Base-by-base conservation (phyloP, 2,113 vertebrate species). In the Notiomystis cincta region DNA sequence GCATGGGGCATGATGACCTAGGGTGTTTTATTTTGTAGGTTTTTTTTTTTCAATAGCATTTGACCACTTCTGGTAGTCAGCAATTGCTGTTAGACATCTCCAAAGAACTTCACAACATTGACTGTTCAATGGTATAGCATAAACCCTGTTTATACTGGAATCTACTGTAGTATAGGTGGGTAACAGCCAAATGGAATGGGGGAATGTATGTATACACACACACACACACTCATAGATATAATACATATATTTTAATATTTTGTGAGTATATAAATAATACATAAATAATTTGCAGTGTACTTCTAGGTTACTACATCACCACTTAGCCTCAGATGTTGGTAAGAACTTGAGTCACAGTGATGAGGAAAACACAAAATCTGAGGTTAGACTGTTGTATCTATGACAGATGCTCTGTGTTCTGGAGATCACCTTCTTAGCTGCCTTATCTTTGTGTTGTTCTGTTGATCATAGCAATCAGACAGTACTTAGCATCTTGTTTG, bases 191-290 rank as follows among this genome's bases (percentile, higher is more conserved):
- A 10, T 0, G 2, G 8, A 19, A 5, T 9, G 4, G 15, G 7
- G 4, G 8, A 6, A 10, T 51, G n/a, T 70, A 7, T 21, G 16
- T 37, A 2, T 13, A 9, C 1, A 1, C 22, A 10, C 4, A 20
- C 2, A 13, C 8, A 50, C 3, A 19, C 1, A 3, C 4, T 27
- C 5, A 18, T 10, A 37, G 9, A 71, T 40, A 40, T 24, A 62
- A 10, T 37, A 14, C 4, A 9, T 23, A 0, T 35, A 27, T 69
- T 60, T 31, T n/a, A 58, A 37, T 50, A 47, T 4, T 66, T 23
- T 25, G 16, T 24, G 10, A 67, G 24, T 31, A 18, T 40, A 33
- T 28, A 47, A 50, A 45, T 54, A 53, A 56, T 23, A 28, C 0
- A 21, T 3, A 15, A 48, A 40, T 56, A 19, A 60, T 31, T 65